phyloP scores from a whole-genome alignment of 2,888 invertebrate species.

The Tupiocoris notatus region DNA sequence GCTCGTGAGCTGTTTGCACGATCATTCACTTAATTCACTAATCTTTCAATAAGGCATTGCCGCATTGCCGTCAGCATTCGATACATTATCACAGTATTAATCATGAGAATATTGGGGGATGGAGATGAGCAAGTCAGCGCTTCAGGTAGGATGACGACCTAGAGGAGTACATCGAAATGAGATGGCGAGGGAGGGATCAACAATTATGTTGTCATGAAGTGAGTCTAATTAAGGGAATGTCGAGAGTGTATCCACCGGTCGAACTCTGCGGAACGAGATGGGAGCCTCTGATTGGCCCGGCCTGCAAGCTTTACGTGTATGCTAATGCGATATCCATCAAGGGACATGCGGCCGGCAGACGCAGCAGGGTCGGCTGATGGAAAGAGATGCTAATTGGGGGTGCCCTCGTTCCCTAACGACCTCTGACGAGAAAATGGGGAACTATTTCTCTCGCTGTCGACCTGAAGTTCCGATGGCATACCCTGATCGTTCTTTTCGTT shows the following conservation, averaged over 20 bases:
- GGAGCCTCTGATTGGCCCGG: slow-evolving; percentile 29
- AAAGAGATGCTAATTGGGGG: slow-evolving; percentile 23
- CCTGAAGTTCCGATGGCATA: background rate
- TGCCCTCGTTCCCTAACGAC: background rate
- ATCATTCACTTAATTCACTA: too few relatives aligned
- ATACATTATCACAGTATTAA: too few relatives aligned
- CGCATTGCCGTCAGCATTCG: too few relatives aligned
- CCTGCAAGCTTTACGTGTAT: slow-evolving; percentile 2
- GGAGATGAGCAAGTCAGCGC: too few relatives aligned
- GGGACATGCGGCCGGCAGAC: slow-evolving; percentile 24
- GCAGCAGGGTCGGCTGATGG: background rate
- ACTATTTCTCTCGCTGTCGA: slow-evolving; percentile 13
- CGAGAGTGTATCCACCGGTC: slow-evolving; percentile 15
- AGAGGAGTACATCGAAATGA: background rate
- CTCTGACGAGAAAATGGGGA: slow-evolving; percentile 10
- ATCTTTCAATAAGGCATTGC: too few relatives aligned
- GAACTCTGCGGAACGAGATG: too few relatives aligned
- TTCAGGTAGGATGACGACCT: too few relatives aligned
- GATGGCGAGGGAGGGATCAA: slow-evolving; percentile 15
- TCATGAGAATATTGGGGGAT: too few relatives aligned
- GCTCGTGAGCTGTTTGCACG: too few relatives aligned
- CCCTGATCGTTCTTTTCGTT: background rate
- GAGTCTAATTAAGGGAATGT: slow-evolving; percentile 32
- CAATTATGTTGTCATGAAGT: slow-evolving; percentile 39
- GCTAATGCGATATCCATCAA: slow-evolving; percentile 40